Percentiles rank a stretch among this genome's conserved stretches.
Evolutionary conservation across 2,888 invertebrate genomes (phyloP).

Genomic region (Cremastinae sp.): DNA sequence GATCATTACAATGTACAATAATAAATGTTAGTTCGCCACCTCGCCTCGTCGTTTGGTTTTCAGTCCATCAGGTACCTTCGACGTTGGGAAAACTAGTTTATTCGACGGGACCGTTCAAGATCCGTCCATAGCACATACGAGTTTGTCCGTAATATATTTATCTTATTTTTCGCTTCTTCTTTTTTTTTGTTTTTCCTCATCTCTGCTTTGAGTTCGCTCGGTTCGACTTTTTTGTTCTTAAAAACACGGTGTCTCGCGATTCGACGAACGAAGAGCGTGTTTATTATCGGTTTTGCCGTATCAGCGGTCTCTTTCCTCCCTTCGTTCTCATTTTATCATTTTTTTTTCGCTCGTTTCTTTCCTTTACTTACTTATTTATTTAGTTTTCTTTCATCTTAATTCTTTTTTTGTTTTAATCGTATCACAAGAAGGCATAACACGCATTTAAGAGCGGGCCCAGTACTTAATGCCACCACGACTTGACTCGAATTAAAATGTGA

Average conservation of each 20-base stretch:
- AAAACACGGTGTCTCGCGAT: no score
- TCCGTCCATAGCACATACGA: constrained; percentile 58
- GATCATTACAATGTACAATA: constrained; percentile 53
- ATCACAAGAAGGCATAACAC: constrained; percentile 67
- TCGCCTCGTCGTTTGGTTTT: constrained; percentile 70
- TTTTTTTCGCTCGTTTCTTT: constrained; percentile 1
- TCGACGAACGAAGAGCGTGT: no score
- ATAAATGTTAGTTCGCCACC: constrained; percentile 50
- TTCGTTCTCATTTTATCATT: constrained; percentile 59
- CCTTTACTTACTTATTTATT: constrained; percentile 24
- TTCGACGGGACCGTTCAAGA: constrained; percentile 58
- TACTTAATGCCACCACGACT: constrained; percentile 70
- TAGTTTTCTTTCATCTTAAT: constrained; percentile 18
- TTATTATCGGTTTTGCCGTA: no score
- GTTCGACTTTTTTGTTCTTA: constrained; percentile 16
- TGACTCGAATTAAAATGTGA: constrained; percentile 67
- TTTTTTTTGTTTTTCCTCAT: constrained; percentile 28
- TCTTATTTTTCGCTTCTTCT: constrained; percentile 28
- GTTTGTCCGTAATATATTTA: constrained; percentile 55
- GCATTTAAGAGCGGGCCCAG: constrained; percentile 66
- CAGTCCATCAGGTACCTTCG: constrained; percentile 76
- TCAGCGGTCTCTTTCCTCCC: constrained; percentile 17
- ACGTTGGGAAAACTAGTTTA: constrained; percentile 71
- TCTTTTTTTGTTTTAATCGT: constrained; percentile 52
- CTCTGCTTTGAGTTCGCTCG: constrained; percentile 21